Evolutionary conservation across 2,888 invertebrate species (phyloP).

Genomic region (Eupithecia subfuscata): DNA sequence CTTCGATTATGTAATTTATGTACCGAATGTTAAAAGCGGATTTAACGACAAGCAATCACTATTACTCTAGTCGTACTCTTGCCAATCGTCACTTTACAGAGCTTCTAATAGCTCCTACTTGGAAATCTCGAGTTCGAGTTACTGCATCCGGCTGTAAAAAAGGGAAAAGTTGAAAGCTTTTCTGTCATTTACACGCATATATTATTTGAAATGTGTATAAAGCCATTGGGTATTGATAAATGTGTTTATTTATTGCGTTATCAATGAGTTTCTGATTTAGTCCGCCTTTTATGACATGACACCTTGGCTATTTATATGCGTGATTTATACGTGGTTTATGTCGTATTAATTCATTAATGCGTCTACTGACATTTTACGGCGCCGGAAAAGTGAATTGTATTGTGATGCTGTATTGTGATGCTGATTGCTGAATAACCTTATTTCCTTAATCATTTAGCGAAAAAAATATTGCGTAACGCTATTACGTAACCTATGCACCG

Average conservation of each 20-base stretch:
- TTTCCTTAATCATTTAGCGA: constrained; percentile 11
- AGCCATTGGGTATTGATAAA: constrained; percentile 33
- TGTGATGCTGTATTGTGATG: constrained; percentile 31
- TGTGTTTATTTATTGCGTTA: constrained; percentile 31
- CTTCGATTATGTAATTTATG: constrained; percentile 28
- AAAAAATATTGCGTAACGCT: neutral
- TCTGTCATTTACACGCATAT: constrained; percentile 46
- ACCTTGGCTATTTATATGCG: constrained; percentile 22
- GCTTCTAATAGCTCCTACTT: constrained; percentile 50
- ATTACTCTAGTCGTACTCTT: constrained; percentile 43
- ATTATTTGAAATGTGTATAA: constrained; percentile 35
- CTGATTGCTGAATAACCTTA: constrained; percentile 22
- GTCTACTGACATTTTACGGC: constrained; percentile 22
- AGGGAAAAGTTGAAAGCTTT: constrained; percentile 58
- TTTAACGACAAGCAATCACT: constrained; percentile 60
- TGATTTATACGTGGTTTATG: constrained; percentile 29
- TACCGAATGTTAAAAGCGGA: constrained; percentile 48
- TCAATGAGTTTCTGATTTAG: constrained; percentile 49
- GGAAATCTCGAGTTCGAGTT: constrained; percentile 52
- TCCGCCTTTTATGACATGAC: constrained; percentile 48
- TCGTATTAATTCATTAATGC: constrained; percentile 32
- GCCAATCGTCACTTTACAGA: constrained; percentile 49
- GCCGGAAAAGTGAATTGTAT: constrained; percentile 27
- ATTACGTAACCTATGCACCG: neutral
- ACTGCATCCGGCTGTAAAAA: constrained; percentile 61